Evolutionary conservation across 2,113 vertebrate genomes (phyloP), one percentile per base, ranked within the genome.

Genomic region (Tichodroma muraria): DNA sequence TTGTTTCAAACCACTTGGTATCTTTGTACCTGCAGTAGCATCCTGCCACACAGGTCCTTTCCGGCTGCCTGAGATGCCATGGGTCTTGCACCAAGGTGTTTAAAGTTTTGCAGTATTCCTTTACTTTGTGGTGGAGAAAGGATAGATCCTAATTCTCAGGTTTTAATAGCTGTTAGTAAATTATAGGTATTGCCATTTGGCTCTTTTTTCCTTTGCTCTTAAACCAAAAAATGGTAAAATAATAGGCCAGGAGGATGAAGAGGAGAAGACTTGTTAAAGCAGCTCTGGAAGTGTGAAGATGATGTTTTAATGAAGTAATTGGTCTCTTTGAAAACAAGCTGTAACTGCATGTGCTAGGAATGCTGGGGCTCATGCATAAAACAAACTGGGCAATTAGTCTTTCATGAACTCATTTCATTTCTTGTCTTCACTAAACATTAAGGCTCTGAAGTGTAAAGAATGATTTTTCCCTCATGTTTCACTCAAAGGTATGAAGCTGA

Each of bases 221-320:
- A 82, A 72, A 76, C n/a, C 17, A 60, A 61, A 61, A 79, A 40
- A 65, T 31, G 49, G 49, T 72, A 93, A 91, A 89, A 47, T 92
- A 40, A 13, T 71, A 75, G 66, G 31, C 56, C 18, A 75, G 65
- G 86, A 88, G 72, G 64, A 90, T 92, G 40, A 90, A 76, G 61
- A 59, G 44, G 49, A 90, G 37, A 85, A 49, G 44, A 54, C 69
- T 84, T 84, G n/a, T 53, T 90, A 84, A 2, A 85, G 90, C 73
- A 87, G 60, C 88, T 63, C n/a, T 68, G 40, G 37, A 87, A 93
- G 78, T 78, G 88, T 81, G 73, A 92, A 89, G 77, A 37, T 84
- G 86, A 88, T 90, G 78, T 79, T 93, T 78, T 93, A 84, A 86
- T 97, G 84, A 93, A 89, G 68, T 93, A 89, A 93, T 90, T 86